Evolutionary conservation across 2,113 vertebrate genomes (phyloP), one percentile per base, ranked within the genome.

Genomic region (Perca flavescens): DNA sequence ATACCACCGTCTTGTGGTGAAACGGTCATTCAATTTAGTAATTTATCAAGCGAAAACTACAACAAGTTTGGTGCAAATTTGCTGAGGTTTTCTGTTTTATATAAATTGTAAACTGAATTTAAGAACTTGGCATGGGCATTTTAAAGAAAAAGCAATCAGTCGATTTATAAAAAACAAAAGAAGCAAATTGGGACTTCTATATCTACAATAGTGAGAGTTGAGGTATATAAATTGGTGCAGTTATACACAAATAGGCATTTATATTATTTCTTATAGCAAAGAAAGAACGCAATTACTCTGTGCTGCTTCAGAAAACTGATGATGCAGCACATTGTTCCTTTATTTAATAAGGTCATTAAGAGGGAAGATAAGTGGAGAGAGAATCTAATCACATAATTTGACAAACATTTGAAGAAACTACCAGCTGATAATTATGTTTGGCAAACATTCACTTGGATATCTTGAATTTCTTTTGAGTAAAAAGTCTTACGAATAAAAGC

Each of bases 311-410:
- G 31, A 46, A 60, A 57, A 79, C 46, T 15, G 40, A 54, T 64
- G 43, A 64, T 0, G 13, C 21, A 77, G 81, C 25, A 60, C 22
- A 47, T 22, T 54, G 47, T 19, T n/a, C 2, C 62, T 47, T 81
- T 25, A 92, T 89, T 58, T 16, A 86, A 89, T 89, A 87, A 88
- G 61, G 16, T 62, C 43, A 86, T 86, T 85, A 76, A 54, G 58
- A 56, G 46, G 73, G 68, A 77, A 77, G 77, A 71, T 67, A 53
- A 77, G 65, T 56, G 54, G 62, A 25, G 12, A 16, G 31, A 31
- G 16, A 82, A 90, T 71, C 2, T 6, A 17, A 47, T 62, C 3
- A 61, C 12, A 36, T 17, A 1, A 47, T 73, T 43, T 21, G 17
- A 46, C 3, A 60, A 68, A 61, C 5, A 17, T 46, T 22, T 22